Conservation (phyloP, 2,888 invertebrate genomes). For the Antheraea yamamai region DNA sequence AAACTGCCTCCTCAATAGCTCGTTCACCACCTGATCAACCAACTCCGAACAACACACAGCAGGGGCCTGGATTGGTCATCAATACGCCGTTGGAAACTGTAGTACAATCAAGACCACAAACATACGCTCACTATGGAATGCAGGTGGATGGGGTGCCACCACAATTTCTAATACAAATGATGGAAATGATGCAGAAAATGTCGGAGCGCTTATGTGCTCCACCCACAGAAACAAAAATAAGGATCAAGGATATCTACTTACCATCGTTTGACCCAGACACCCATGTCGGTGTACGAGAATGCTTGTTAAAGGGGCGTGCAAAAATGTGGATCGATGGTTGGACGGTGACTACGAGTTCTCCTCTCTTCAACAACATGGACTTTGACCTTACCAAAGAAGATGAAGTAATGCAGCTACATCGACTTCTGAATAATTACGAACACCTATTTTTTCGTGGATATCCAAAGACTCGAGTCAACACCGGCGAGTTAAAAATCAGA, state of each 20-base stretch:
- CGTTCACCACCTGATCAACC: too few relatives aligned
- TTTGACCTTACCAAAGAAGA: conserved; percentile 28
- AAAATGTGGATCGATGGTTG: too few relatives aligned
- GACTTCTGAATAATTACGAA: conserved; percentile 33
- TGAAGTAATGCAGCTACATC: conserved; percentile 27
- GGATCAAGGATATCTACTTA: conserved; percentile 28
- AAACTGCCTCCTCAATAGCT: too few relatives aligned
- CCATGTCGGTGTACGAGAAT: conserved; percentile 35
- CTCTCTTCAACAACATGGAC: conserved; percentile 28
- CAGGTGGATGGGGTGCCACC: conserved; percentile 23
- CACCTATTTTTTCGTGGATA: conserved; percentile 36
- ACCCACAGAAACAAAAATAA: conserved; percentile 26
- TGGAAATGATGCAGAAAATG: conserved; percentile 38
- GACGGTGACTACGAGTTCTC: conserved; percentile 17
- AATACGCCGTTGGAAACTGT: too few relatives aligned
- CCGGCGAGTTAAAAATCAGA: conserved; percentile 27
- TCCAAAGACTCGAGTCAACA: conserved; percentile 35
- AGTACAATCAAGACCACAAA: too few relatives aligned
- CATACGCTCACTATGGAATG: too few relatives aligned
- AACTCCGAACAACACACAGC: too few relatives aligned
- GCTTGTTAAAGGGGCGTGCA: too few relatives aligned
- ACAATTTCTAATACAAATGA: conserved; percentile 32
- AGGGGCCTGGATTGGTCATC: too few relatives aligned
- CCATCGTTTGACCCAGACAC: conserved; percentile 39
- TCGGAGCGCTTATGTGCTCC: conserved; percentile 30